Percentiles rank a stretch among this genome's conserved stretches.
Conservation (phyloP, 2,113 vertebrate genomes). For the Uria lomvia region DNA sequence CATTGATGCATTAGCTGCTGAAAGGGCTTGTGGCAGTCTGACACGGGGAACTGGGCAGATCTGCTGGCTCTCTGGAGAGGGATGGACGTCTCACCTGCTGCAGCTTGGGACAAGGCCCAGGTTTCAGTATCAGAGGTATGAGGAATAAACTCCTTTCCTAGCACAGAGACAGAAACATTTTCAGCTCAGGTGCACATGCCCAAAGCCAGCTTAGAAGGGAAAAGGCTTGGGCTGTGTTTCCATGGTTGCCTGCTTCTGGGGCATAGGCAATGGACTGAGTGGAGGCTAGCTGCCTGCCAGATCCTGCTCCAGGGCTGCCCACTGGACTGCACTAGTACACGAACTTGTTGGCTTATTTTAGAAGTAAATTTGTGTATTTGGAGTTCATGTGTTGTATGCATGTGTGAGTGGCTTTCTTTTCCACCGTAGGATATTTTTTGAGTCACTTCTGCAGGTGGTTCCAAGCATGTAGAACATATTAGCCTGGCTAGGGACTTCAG, state of each 20-base stretch:
- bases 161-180: neutral
- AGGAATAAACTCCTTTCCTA: neutral
- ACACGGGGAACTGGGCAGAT: neutral
- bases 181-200: neutral
- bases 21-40: neutral
- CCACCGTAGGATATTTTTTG: neutral
- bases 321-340: neutral
- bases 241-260: neutral
- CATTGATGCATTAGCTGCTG: neutral
- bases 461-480: neutral
- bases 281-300: neutral
- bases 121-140: neutral
- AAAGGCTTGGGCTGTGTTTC: neutral
- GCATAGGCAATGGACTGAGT: neutral
- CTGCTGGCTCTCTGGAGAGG: neutral
- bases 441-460: neutral
- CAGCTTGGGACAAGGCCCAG: neutral
- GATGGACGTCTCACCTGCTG: neutral
- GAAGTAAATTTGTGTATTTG: neutral
- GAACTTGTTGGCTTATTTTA: neutral
- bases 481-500: neutral
- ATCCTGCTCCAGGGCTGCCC: neutral
- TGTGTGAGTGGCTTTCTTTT: neutral
- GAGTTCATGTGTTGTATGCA: neutral
- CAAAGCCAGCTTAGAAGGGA: neutral